Base-by-base conservation (phyloP, 2,797 vertebrate genomes). In the Esox masquinongy region DNA sequence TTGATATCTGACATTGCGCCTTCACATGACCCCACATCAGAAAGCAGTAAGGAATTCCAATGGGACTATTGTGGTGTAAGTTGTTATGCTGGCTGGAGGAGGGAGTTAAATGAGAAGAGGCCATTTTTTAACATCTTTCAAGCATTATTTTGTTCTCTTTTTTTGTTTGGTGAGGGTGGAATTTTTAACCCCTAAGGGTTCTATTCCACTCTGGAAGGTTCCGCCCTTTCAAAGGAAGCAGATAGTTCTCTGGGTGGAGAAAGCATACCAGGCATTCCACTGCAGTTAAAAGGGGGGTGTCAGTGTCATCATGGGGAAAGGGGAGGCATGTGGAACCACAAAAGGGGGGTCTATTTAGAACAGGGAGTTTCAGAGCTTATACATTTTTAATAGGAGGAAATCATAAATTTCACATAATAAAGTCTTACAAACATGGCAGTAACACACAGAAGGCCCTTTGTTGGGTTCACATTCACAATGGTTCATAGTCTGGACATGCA, bases 211-310 rank as follows among this genome's bases (percentile, higher is more conserved):
- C 81, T 81, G 77, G 76, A 83, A 83, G 82, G 87, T 82, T 83
- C 81, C 73, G 80, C 77, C 84, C 75, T 67, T 77, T 89, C 83
- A 86, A 86, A 83, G 78, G 89, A 89, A 89, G 85, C 78, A 87
- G 87, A 88, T 87, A 80, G 84, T 89, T 88, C 86, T 89, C 82
- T 85, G 89, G 87, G 88, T 90, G 87, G 86, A 61, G 83, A 77
- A 86, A 85, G 87, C 92, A 94, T 94, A 86, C 92, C 88, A 87
- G 4, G 49, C 92, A 95, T 95, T 89, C 92, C 93, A 85, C 11
- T 56, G 86, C 85, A 69, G 82, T 87, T 85, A 90, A 84, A 51
- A 14, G 51, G 76, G 72, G 72, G 17, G 72, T 71, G 71, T 16
- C 19, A n/a, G 59, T 79, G 74, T 78, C 80, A 79, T 74, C 68